phyloP scores from a whole-genome alignment of 1,140 invertebrate genomes.

The Nomia melanderi region DNA sequence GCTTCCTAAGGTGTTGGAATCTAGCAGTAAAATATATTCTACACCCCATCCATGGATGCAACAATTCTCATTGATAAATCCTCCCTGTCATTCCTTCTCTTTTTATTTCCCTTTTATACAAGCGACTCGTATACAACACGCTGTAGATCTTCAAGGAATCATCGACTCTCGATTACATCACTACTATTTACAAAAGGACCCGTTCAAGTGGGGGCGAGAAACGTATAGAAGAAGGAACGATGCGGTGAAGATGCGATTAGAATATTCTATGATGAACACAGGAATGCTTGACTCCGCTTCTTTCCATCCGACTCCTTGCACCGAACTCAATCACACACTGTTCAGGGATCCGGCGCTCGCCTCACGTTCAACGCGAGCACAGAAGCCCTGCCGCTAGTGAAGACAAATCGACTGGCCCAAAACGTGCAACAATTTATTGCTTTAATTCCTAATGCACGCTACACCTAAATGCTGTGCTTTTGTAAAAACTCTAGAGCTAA shows the following conservation, averaged over 20 bases:
- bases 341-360: not conserved
- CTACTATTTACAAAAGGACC: slow-evolving; percentile 47
- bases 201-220: not conserved
- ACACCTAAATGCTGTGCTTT: slow-evolving; percentile 19
- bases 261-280: slow-evolving; percentile 46
- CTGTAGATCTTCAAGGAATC: slow-evolving; percentile 22
- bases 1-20: not conserved
- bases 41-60: not conserved
- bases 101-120: slow-evolving; percentile 29
- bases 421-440: slow-evolving; percentile 40
- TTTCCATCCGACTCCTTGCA: not conserved
- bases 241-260: slow-evolving; percentile 30
- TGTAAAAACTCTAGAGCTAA: slow-evolving; percentile 31
- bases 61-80: slow-evolving; percentile 2
- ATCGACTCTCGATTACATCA: slow-evolving; percentile 17
- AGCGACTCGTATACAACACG: slow-evolving; percentile 53
- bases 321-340: not conserved
- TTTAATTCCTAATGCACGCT: slow-evolving; percentile 27
- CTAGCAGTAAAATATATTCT: not conserved
- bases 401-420: slow-evolving; percentile 12
- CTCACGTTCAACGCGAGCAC: not conserved
- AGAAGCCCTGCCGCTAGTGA: not conserved
- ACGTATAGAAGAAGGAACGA: slow-evolving; percentile 29
- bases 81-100: slow-evolving; percentile 1
- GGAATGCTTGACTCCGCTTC: slow-evolving; percentile 33